These are phyloP conservation scores for Hyposoter didymator DNA, from an alignment of 2,888 invertebrate species.

Conservation along the genomic window DNA sequence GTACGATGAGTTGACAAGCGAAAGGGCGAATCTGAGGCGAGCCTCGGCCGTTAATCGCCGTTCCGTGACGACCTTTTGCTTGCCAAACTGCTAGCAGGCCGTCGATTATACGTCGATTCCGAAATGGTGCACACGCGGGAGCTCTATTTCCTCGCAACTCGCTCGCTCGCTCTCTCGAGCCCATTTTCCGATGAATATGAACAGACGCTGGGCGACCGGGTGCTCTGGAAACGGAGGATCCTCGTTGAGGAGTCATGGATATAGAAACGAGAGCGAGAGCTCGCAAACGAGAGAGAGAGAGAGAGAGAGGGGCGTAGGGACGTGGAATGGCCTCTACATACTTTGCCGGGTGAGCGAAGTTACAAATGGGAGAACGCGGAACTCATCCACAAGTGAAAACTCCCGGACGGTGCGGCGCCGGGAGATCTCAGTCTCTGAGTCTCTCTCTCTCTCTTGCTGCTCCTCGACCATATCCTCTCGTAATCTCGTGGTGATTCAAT, in stretches of 20 bases:
- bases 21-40: slow-evolving; percentile 26
- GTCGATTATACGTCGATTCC: slow-evolving; percentile 1
- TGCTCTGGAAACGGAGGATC: slow-evolving; percentile 43
- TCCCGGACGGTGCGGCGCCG: slow-evolving; percentile 65
- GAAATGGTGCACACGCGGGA: not conserved
- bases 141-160: slow-evolving; percentile 17
- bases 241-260: slow-evolving; percentile 30
- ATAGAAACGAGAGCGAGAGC: not conserved
- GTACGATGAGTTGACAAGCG: not conserved
- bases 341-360: slow-evolving; percentile 83
- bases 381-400: slow-evolving; percentile 81
- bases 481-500: slow-evolving; percentile 74
- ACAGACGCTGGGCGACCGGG: slow-evolving; percentile 25
- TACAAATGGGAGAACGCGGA: slow-evolving; percentile 83
- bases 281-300: slow-evolving; percentile 29
- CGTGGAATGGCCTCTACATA: slow-evolving; percentile 75
- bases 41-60: slow-evolving; percentile 2
- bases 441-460: slow-evolving; percentile 57
- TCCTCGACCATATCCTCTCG: slow-evolving; percentile 43
- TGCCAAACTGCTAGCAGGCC: not conserved
- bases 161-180: slow-evolving; percentile 14
- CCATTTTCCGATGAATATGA: slow-evolving; percentile 61
- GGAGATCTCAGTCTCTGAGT: slow-evolving; percentile 33
- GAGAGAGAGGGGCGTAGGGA: slow-evolving; percentile 58
- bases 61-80: slow-evolving; percentile 2